Base-by-base conservation (phyloP, 2,888 invertebrate species). In the Macroteleia sp. region DNA sequence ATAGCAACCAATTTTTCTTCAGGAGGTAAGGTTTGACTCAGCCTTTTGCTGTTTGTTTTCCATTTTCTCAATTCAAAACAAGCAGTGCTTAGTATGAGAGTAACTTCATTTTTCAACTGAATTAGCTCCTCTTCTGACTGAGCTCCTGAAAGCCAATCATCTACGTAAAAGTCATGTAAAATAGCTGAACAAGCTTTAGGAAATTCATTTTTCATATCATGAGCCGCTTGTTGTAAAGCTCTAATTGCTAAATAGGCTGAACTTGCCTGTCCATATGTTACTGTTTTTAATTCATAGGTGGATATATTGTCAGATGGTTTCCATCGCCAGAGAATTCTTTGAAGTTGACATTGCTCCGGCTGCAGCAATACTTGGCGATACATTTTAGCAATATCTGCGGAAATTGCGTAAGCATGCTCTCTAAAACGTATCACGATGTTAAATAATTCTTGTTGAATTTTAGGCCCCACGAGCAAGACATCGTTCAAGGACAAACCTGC, bases 391-490 rank as follows among this genome's bases (percentile, higher is more conserved):
- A 39, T 16, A 12, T 14, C 39, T 8, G 39, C 16, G 2, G 39
- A 39, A 39, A 39, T 39, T 39, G 39, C 39, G 14, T 39, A 39
- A 39, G 39, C 39, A 39, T 39, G 16, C 17, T 39, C 39, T 39
- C 16, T 39, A 39, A 39, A 39, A 14, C 39, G 39, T 39, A 14
- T 8, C 14, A 39, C 39, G 9, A 39, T 39, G 9, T 14, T 39
- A 17, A 39, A 39, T 39, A 39, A 9, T 9, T 39, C 39, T 39
- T 8, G 16, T 9, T 39, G 39, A 17, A 39, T 8, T 17, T n/a
- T 39, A 39, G 39, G 8, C 12, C 39, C 16, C 34, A 34, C 14
- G 34, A 6, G 10, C 10, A 34, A 34, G 16, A 39, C 17, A 16
- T 39, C 39, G 17, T 39, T 39, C 39, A 17, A 39, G 16, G 39